These are phyloP conservation scores for Octodon degus DNA, from an alignment of 2,113 vertebrate species.

Conservation along the genomic window DNA sequence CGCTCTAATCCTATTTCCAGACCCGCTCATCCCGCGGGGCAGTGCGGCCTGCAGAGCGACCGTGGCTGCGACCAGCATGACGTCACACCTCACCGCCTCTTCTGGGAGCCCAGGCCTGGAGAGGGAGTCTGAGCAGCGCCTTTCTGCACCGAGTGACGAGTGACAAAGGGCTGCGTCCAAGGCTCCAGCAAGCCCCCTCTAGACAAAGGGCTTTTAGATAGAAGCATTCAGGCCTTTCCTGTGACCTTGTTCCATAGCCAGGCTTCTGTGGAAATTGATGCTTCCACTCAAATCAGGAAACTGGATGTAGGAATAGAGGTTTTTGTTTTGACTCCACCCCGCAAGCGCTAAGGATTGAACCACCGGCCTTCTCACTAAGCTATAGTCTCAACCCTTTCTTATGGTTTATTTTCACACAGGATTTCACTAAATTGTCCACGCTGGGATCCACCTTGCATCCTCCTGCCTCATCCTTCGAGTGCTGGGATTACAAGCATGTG, in stretches of 20 bases:
- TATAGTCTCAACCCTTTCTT: too few relatives aligned
- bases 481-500: background rate
- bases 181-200: conserved; percentile 78
- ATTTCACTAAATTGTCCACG: background rate
- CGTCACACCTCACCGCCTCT: background rate
- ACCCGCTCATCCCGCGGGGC: too few relatives aligned
- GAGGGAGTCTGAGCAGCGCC: conserved; percentile 74
- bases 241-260: background rate
- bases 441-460: background rate
- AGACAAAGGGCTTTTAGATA: conserved; percentile 71
- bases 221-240: conserved; percentile 73
- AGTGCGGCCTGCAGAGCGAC: background rate
- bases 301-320: background rate
- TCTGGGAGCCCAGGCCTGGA: background rate
- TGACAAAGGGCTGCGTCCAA: conserved; percentile 78
- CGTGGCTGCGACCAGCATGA: background rate
- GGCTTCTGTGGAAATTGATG: conserved; percentile 17
- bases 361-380: background rate
- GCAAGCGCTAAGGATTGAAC: background rate
- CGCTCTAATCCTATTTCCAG: background rate
- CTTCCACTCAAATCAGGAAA: conserved; percentile 57
- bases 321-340: background rate
- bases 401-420: background rate
- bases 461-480: background rate
- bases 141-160: conserved; percentile 77